Conservation (phyloP, 2,113 vertebrate species). For the Dendropsophus ebraccatus region DNA sequence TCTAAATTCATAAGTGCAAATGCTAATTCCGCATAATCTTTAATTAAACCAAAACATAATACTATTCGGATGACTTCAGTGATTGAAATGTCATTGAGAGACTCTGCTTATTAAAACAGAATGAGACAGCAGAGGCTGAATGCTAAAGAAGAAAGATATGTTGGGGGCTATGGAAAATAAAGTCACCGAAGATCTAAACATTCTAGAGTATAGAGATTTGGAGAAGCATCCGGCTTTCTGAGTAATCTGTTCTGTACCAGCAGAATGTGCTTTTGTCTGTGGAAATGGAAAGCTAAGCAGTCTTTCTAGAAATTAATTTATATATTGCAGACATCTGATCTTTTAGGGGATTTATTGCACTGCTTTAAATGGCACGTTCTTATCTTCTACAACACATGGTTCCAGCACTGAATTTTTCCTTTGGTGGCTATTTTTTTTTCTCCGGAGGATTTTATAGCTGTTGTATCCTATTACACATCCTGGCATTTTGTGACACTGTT, state of each 20-base stretch:
- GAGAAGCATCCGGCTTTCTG: conserved; percentile 61
- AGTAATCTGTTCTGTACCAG: conserved; percentile 66
- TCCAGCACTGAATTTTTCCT: conserved; percentile 65
- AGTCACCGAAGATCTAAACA: conserved; percentile 17
- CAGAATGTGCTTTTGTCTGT: conserved; percentile 76
- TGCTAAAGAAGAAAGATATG: background rate
- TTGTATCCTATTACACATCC: conserved; percentile 67
- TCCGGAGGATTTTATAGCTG: conserved; percentile 69
- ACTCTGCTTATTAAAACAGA: background rate
- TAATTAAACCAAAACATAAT: conserved; percentile 48
- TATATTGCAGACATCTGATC: conserved; percentile 72
- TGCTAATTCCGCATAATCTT: conserved; percentile 47
- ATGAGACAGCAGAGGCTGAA: conserved; percentile 8
- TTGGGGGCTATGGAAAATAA: conserved; percentile 25
- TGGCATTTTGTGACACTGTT: conserved; percentile 41
- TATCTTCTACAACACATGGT: conserved; percentile 74
- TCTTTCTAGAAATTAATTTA: conserved; percentile 78
- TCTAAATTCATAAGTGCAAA: conserved; percentile 37
- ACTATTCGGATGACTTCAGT: background rate
- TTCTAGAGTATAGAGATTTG: conserved; percentile 64
- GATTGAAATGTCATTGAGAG: conserved; percentile 36
- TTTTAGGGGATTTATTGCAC: conserved; percentile 75
- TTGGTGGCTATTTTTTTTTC: conserved; percentile 60
- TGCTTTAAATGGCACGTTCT: conserved; percentile 74
- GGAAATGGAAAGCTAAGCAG: conserved; percentile 76